Evolutionary conservation across 2,888 invertebrate species (phyloP), one percentile per base, ranked within the genome.

Genomic region (Sesia bembeciformis): DNA sequence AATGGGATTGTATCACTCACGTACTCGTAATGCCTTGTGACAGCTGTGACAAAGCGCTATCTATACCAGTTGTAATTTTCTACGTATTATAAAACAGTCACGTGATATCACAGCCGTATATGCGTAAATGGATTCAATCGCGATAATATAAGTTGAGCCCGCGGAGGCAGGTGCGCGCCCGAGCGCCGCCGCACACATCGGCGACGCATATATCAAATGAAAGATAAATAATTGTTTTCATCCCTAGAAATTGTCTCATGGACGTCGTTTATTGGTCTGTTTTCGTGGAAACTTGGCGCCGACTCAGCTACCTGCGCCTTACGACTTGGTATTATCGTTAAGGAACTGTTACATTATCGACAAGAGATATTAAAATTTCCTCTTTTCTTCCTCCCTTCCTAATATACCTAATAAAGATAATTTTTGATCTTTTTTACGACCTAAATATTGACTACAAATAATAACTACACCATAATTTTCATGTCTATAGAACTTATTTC

Each of bases 201-300:
- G n/a, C 40, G 53, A 52, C 51, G 53, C 43, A 55, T 55, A 55
- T 56, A 62, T 66, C 60, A 61, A 71, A 73, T 68, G 72, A 68
- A 76, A 81, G 70, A 81, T 80, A 83, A 81, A 83, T 82, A 79
- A 81, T 78, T 65, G 65, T 61, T 66, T 69, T 67, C 69, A 56
- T 76, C 71, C 76, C 8, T 8, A 46, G 46, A 46, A 46, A 75
- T 75, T 77, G 79, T 78, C 74, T 69, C 69, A 61, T 67, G 70
- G 8, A 46, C 67, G 77, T 80, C 78, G 65, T 81, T 84, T 84
- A 84, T 84, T 77, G 81, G 78, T 82, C 72, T 84, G 81, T 84
- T 84, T 84, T 46, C 46, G 76, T 68, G 68, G 66, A 65, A 73
- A 72, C 62, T 68, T 74, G 81, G 79, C 81, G 76, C 78, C 72